Conservation (phyloP, 2,797 vertebrate species). For the Sebastiscus tertius region DNA sequence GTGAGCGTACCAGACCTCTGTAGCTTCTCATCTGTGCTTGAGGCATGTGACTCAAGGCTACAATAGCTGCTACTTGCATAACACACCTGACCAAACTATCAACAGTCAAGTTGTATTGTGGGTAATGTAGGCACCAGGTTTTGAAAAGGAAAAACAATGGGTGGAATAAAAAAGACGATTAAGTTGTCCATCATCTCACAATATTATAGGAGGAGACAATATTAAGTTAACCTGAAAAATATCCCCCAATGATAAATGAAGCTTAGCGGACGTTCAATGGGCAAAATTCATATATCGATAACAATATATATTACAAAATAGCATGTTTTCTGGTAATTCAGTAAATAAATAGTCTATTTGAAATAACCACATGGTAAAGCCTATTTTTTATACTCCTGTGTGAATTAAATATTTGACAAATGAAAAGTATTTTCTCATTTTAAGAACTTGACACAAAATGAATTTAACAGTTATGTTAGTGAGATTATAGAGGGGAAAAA, state of each 20-base stretch:
- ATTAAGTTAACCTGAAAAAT: neutral
- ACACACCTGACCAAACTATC: neutral
- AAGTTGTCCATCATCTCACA: neutral
- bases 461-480: too few species aligned
- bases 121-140: neutral
- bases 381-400: too few species aligned
- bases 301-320: too few species aligned
- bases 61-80: neutral
- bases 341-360: too few species aligned
- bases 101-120: neutral
- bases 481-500: too few species aligned
- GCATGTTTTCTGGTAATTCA: too few species aligned
- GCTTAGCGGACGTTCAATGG: too few species aligned
- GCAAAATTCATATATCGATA: too few species aligned
- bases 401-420: too few species aligned
- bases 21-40: neutral
- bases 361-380: too few species aligned
- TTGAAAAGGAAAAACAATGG: neutral
- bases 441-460: too few species aligned
- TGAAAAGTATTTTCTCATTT: too few species aligned
- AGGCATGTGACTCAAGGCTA: neutral
- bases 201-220: neutral
- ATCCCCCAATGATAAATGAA: neutral
- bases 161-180: neutral
- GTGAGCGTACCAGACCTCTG: neutral